Percentiles rank a stretch among this genome's conserved stretches.
Evolutionary conservation across 2,888 invertebrate species (phyloP).

Genomic region (Agrilus cyanescens): DNA sequence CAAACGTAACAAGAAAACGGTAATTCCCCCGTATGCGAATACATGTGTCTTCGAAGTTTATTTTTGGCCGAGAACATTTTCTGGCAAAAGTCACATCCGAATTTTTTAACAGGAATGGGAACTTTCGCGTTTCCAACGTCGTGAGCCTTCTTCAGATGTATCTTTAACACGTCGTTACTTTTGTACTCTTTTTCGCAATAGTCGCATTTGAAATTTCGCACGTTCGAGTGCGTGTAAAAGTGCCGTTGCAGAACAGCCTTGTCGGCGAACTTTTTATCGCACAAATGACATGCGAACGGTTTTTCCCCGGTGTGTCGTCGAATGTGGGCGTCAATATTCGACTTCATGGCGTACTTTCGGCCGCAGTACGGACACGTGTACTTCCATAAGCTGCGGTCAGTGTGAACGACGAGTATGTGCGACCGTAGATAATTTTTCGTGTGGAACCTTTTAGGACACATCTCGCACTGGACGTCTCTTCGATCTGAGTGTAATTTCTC

Average conservation of each 20-base stretch:
- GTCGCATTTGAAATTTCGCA: conserved; percentile 27
- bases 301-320: conserved; percentile 18
- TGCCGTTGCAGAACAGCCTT: conserved; percentile 18
- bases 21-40: conserved; percentile 23
- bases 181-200: conserved; percentile 40
- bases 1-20: conserved; percentile 22
- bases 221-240: conserved; percentile 15
- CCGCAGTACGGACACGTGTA: conserved; percentile 15
- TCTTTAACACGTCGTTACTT: conserved; percentile 34
- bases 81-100: conserved; percentile 23
- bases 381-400: conserved; percentile 24
- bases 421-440: conserved; percentile 24
- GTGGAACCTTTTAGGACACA: conserved; percentile 25
- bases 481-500: conserved; percentile 24
- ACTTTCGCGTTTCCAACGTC: conserved; percentile 29
- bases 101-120: conserved; percentile 29
- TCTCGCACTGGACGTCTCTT: conserved; percentile 23
- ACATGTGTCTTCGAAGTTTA: conserved; percentile 25
- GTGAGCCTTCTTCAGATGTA: conserved; percentile 41
- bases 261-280: conserved; percentile 15
- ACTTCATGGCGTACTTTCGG: conserved; percentile 16
- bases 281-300: conserved; percentile 17
- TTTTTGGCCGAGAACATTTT: conserved; percentile 30
- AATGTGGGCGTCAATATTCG: conserved; percentile 15
- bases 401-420: conserved; percentile 27